Percentiles rank a stretch among this genome's conserved stretches.
Evolutionary conservation across 1,140 invertebrate genomes (phyloP).

Genomic region (Heterodera schachtii): DNA sequence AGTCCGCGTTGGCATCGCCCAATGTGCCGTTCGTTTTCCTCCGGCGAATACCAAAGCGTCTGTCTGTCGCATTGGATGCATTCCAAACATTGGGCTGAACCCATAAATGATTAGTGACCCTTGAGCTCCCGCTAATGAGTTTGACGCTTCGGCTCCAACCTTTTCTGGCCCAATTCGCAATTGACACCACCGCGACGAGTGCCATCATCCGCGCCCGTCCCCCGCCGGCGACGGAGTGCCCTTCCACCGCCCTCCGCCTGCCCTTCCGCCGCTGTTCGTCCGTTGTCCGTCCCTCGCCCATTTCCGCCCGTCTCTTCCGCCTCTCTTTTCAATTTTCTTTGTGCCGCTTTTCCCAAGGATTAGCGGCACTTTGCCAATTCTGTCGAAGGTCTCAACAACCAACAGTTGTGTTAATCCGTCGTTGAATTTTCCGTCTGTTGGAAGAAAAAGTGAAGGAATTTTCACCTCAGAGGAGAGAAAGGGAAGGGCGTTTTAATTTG

Average conservation of each 20-base stretch:
- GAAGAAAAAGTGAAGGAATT: neutral
- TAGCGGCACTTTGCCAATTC: neutral
- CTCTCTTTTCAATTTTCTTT: neutral
- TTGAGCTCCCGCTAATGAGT: too few species aligned
- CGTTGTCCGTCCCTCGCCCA: neutral
- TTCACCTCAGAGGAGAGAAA: constrained; percentile 16
- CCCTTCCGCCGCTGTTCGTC: neutral
- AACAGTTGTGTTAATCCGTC: constrained; percentile 24
- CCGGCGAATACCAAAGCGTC: constrained; percentile 54
- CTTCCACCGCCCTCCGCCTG: neutral
- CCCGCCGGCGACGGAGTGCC: neutral
- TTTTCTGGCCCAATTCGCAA: neutral
- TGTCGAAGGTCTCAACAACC: constrained; percentile 18
- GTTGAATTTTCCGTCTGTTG: constrained; percentile 3
- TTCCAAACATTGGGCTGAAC: constrained; percentile 40
- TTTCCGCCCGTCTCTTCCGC: neutral
- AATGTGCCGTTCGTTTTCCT: constrained; percentile 57
- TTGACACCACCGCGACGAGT: neutral
- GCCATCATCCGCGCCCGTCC: neutral
- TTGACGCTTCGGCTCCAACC: neutral
- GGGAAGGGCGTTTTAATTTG: constrained; percentile 28
- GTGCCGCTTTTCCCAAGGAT: neutral
- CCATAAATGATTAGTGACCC: too few species aligned
- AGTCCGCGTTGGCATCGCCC: constrained; percentile 45
- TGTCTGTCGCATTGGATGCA: constrained; percentile 58